Base-by-base conservation (phyloP, 2,888 invertebrate genomes). In the Cyclophora punctaria region DNA sequence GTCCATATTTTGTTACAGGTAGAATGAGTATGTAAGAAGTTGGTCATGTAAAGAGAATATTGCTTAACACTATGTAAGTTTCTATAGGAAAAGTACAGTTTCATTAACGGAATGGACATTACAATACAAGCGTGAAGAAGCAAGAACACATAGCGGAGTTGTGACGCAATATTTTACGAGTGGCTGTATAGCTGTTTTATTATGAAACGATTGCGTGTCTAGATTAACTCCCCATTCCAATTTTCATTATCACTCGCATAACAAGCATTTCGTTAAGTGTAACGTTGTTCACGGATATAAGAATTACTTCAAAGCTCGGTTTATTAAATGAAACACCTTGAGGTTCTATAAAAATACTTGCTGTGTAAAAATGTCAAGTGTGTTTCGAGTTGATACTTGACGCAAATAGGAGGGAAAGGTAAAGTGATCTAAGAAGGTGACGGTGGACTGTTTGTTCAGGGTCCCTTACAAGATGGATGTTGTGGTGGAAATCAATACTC, bases 191-290 rank as follows among this genome's bases (percentile, higher is more conserved):
- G 44, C 41, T 34, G 55, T 51, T 57, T 41, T 58, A 57, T 62
- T 62, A 67, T 62, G 59, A 63, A 69, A 58, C 53, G 52, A 53
- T 67, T 66, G 63, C 68, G 63, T 66, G 65, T 44, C 54, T 45
- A 49, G 46, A 54, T 53, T 20, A 47, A 52, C 54, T 65, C 56
- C 58, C 52, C 61, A 56, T 54, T 58, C 55, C 51, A 59, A 55
- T 62, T 56, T 64, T 64, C 57, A 68, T 69, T 69, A 63, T 49
- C 56, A 54, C 53, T 48, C 45, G 35, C 50, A 49, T 56, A 56
- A 60, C 53, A 50, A 49, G 51, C 53, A 55, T 54, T 58, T 53
- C 52, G 50, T 5, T 37, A 44, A 33, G 41, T 47, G 45, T 7
- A 44, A 37, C 37, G 5, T 37, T 47, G 45, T 35, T 41, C 47